A percentile compares a stretch with the other conserved stretches of the same genome.
Conservation (phyloP, 37 sponge, comb jelly and placozoan genomes). For the Chondrilla cf. caribensis region DNA sequence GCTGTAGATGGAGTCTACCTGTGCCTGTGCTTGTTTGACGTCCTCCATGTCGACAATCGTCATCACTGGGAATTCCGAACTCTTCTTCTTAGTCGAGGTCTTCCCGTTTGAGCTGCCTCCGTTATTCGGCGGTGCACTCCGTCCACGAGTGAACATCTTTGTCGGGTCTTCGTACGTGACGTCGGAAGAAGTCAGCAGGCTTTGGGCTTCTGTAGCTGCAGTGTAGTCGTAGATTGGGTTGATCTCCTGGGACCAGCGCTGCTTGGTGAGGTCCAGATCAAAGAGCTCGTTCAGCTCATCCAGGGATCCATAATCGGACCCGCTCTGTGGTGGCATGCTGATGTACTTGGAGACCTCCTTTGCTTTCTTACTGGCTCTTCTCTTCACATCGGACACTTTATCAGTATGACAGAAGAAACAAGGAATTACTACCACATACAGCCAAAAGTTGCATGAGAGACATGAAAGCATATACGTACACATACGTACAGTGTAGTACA, state of each 20-base stretch:
- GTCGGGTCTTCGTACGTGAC: constrained; percentile 37
- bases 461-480: too few species aligned
- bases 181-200: constrained; percentile 15
- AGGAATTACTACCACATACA: too few species aligned
- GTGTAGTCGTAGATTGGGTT: constrained; percentile 50
- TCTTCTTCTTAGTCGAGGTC: background rate
- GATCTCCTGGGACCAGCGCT: constrained; percentile 26
- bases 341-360: constrained; percentile 8
- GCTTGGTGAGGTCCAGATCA: constrained; percentile 6
- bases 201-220: constrained; percentile 34
- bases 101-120: too few species aligned
- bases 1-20: constrained; percentile 14
- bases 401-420: too few species aligned
- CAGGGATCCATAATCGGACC: background rate
- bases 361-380: constrained; percentile 4
- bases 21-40: constrained; percentile 11
- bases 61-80: background rate
- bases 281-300: constrained; percentile 32
- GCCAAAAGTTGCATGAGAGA: too few species aligned
- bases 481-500: too few species aligned
- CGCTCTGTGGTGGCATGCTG: constrained; percentile 6
- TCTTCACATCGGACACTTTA: background rate
- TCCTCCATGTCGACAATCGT: background rate
- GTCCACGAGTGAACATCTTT: background rate
- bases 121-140: background rate